Evolutionary conservation across 2,113 vertebrate genomes (phyloP).

Genomic region (Indicator indicator): DNA sequence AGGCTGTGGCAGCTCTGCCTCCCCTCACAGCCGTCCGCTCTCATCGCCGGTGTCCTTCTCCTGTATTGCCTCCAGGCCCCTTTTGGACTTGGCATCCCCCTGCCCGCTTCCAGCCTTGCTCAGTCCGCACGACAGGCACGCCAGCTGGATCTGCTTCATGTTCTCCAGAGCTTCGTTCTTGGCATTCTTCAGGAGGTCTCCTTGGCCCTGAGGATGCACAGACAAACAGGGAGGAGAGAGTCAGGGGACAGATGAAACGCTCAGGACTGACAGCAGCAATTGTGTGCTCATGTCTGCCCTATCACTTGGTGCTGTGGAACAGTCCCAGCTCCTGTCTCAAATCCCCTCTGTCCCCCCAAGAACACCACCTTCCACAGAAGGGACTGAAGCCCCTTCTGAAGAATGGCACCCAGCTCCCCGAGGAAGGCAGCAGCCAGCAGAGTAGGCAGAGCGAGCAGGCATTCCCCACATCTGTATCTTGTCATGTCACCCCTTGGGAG

Average conservation of each 20-base stretch:
- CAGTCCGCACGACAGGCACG: constrained; percentile 89
- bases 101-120: constrained; percentile 68
- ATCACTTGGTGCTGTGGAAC: background rate
- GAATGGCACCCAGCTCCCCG: background rate
- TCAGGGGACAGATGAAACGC: background rate
- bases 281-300: background rate
- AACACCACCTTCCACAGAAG: background rate
- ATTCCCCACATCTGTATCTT: background rate
- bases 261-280: background rate
- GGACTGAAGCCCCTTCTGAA: background rate
- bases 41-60: constrained; percentile 79
- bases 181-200: constrained; percentile 91
- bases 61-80: constrained; percentile 78
- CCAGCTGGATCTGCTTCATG: constrained; percentile 94
- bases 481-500: background rate
- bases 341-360: background rate
- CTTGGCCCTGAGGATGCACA: constrained; percentile 86
- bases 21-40: constrained; percentile 73
- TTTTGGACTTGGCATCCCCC: constrained; percentile 71
- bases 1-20: background rate
- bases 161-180: constrained; percentile 92
- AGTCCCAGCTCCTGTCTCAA: background rate
- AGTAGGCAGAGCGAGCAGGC: background rate
- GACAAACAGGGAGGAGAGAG: constrained; percentile 8
- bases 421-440: background rate